Conservation (phyloP, 2,888 invertebrate species). For the Nephrotoma appendiculata region DNA sequence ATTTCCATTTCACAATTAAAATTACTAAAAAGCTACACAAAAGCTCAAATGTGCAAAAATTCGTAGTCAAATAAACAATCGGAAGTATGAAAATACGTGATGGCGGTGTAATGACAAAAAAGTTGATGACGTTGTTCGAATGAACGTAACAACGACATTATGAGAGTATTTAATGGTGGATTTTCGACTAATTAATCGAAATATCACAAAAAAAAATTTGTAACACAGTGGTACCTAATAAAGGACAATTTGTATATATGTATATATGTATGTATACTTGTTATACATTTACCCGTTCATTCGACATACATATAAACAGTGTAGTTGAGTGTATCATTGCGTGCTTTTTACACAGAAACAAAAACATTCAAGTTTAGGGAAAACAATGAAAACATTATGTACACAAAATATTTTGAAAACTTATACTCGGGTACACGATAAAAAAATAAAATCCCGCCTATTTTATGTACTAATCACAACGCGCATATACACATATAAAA, state of each 20-base stretch:
- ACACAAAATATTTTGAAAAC: not conserved
- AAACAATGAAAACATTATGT: not conserved
- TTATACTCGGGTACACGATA: not conserved
- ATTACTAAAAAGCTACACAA: not conserved
- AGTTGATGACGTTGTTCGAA: not conserved
- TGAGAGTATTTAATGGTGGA: not conserved
- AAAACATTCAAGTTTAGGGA: not conserved
- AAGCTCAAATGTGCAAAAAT: not conserved
- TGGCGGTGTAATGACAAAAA: not conserved
- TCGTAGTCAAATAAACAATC: not conserved
- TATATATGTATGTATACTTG: not conserved
- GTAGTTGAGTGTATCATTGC: not conserved
- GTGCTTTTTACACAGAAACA: not conserved
- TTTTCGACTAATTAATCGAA: not conserved
- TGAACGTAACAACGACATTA: not conserved
- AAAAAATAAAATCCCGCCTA: not conserved
- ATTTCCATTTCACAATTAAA: not conserved
- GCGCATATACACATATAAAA: not conserved
- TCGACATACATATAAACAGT: not conserved
- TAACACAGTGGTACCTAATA: not conserved
- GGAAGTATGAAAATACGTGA: not conserved
- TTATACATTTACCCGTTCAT: not conserved
- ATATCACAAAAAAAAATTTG: not conserved
- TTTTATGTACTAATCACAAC: not conserved
- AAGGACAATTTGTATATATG: not conserved